phyloP scores from a whole-genome alignment of 2,797 vertebrate genomes.

The Helicolenus hilgendorfi region DNA sequence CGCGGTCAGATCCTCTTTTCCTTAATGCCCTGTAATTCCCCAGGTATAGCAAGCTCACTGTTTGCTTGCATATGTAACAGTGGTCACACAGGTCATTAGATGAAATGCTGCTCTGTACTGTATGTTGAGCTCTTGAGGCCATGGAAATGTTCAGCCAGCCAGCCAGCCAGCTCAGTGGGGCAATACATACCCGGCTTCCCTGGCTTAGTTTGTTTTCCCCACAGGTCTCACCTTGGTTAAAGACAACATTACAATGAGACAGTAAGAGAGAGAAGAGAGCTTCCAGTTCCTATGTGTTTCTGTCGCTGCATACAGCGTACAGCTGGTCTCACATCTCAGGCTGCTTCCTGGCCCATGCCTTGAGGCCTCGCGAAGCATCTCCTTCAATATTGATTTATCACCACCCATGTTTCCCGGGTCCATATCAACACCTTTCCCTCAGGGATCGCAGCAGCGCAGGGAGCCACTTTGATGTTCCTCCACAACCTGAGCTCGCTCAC shows the following conservation, averaged over 20 bases:
- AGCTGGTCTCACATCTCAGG: slow-evolving; percentile 8
- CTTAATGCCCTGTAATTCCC: slow-evolving; percentile 21
- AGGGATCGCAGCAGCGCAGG: slow-evolving; percentile 21
- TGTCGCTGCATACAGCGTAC: background rate
- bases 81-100: slow-evolving; percentile 9
- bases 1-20: slow-evolving; percentile 6
- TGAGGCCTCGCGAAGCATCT: slow-evolving; percentile 16
- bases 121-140: slow-evolving; percentile 11
- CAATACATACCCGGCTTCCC: slow-evolving; percentile 14
- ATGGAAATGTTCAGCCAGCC: slow-evolving; percentile 10
- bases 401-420: slow-evolving; percentile 12
- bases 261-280: background rate
- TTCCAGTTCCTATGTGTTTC: background rate
- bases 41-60: slow-evolving; percentile 6
- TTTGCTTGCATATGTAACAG: slow-evolving; percentile 6
- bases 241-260: slow-evolving; percentile 5
- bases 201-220: slow-evolving; percentile 32
- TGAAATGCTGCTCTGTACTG: slow-evolving; percentile 6
- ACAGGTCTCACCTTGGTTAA: slow-evolving; percentile 23
- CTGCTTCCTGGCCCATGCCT: background rate
- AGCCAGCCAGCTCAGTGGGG: background rate
- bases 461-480: slow-evolving; percentile 27
- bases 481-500: background rate
- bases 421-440: slow-evolving; percentile 6
- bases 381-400: slow-evolving; percentile 59